Evolutionary conservation across 2,113 vertebrate species (phyloP), one percentile per base, ranked within the genome.

Genomic region (Tragelaphus strepsiceros): DNA sequence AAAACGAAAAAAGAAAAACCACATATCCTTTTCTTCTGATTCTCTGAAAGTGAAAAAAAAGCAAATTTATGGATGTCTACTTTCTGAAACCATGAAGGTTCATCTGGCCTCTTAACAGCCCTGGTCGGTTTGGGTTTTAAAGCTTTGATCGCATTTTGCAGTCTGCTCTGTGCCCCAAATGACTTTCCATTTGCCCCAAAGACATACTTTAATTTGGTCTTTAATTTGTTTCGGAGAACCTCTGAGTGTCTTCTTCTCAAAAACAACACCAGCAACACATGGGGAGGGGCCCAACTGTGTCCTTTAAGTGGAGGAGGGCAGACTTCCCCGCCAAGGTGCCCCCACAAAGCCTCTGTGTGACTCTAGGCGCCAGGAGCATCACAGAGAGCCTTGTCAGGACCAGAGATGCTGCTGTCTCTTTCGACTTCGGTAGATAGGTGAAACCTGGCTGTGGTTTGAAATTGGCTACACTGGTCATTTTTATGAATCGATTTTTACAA

Each of bases 401-500:
- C 8, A 53, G 39, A 4, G 32, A 49, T 64, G 19, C 35, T 17
- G 10, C 62, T 61, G 32, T 21, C 30, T 87, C 91, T 85, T 80
- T 10, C 95, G 85, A 90, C 88, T 91, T 95, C 56, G n/a, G 32
- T 28, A 89, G 78, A 82, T 24, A 49, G 46, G 53, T 96, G n/a
- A 88, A 54, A 9, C 49, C 22, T 46, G 22, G 5, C 14, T 30
- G 15, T 2, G 3, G 26, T 67, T 85, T 86, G n/a, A 84, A 96
- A 88, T 35, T 87, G 82, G 35, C 43, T 61, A 21, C 5, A 1
- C 3, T 22, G 51, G 82, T 78, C 39, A 49, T 87, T 95, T 97
- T 67, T 88, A 43, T 94, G 88, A 96, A 97, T 91, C 2, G 9
- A 97, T 93, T 91, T 86, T 14, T 81, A 46, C 35, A 98, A 87